phyloP scores from a whole-genome alignment of 2,113 vertebrate genomes.

The Ornithorhynchus anatinus region DNA sequence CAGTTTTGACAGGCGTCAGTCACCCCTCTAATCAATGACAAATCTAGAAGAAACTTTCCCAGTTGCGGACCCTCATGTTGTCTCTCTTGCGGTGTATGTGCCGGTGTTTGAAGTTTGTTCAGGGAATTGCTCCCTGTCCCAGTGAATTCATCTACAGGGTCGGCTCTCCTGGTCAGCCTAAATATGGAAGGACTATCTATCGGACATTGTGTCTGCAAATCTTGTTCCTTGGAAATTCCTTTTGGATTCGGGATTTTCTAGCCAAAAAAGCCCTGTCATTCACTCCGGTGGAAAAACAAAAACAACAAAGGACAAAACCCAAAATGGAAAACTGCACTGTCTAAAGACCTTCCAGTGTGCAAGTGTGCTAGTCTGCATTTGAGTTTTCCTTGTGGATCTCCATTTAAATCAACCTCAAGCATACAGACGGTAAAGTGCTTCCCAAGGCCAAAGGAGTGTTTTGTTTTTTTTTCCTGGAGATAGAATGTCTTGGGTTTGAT shows the following conservation, averaged over 20 bases:
- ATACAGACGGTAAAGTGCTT: conserved; percentile 22
- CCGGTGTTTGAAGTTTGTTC: too few relatives aligned
- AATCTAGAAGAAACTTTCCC: too few relatives aligned
- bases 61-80: too few relatives aligned
- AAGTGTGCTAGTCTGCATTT: neutral
- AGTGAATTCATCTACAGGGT: too few relatives aligned
- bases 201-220: conserved; percentile 18
- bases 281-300: conserved; percentile 7
- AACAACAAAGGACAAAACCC: too few relatives aligned
- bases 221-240: neutral
- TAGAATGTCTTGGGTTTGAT: conserved; percentile 17
- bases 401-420: conserved; percentile 35
- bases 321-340: conserved; percentile 10
- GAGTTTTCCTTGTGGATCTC: neutral
- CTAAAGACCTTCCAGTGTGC: neutral
- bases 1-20: too few relatives aligned
- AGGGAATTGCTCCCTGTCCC: too few relatives aligned
- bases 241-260: conserved; percentile 7
- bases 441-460: neutral
- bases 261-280: neutral
- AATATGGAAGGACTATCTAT: too few relatives aligned
- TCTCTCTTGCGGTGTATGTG: too few relatives aligned
- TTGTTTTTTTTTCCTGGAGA: conserved; percentile 6
- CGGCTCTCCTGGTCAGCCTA: too few relatives aligned
- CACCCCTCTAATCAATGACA: too few relatives aligned